Percentiles rank a stretch among this genome's conserved stretches.
Evolutionary conservation across 1,140 invertebrate genomes (phyloP).

Genomic region (Chionoecetes opilio): DNA sequence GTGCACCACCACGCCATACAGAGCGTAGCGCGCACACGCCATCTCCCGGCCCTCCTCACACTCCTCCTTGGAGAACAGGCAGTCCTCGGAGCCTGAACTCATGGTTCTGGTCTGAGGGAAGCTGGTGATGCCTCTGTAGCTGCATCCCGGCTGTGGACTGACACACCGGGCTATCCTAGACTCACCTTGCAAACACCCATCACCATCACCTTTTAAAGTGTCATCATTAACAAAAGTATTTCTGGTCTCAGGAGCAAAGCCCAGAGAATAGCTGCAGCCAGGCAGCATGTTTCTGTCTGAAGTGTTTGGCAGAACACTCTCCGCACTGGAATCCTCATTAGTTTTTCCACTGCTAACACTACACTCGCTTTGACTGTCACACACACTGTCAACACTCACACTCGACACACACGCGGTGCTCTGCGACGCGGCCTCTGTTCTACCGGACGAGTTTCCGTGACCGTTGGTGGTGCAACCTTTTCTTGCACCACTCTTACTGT

Average conservation of each 20-base stretch:
- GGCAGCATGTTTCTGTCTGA: constrained; percentile 19
- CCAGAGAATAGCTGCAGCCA: constrained; percentile 38
- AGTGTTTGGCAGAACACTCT: not conserved
- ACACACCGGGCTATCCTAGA: not conserved
- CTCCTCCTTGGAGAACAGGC: constrained; percentile 22
- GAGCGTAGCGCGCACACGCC: constrained; percentile 85
- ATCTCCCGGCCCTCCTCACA: constrained; percentile 49
- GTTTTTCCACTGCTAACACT: too few species aligned
- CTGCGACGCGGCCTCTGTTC: not conserved
- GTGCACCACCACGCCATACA: constrained; percentile 93
- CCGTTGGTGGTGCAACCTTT: not conserved
- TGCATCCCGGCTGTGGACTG: constrained; percentile 38
- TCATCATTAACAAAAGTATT: constrained; percentile 18
- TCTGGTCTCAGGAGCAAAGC: not conserved
- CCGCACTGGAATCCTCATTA: not conserved
- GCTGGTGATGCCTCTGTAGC: constrained; percentile 10
- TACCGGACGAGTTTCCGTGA: not conserved
- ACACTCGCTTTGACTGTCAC: not conserved
- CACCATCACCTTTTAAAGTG: not conserved
- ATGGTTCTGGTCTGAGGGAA: constrained; percentile 25
- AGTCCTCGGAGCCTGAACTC: constrained; percentile 33
- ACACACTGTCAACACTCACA: not conserved
- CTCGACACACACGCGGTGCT: not conserved
- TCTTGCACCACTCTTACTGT: not conserved
- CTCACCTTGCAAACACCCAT: not conserved